Evolutionary conservation across 2,888 invertebrate genomes (phyloP), one percentile per base, ranked within the genome.

Genomic region (Teinopalpus imperialis): DNA sequence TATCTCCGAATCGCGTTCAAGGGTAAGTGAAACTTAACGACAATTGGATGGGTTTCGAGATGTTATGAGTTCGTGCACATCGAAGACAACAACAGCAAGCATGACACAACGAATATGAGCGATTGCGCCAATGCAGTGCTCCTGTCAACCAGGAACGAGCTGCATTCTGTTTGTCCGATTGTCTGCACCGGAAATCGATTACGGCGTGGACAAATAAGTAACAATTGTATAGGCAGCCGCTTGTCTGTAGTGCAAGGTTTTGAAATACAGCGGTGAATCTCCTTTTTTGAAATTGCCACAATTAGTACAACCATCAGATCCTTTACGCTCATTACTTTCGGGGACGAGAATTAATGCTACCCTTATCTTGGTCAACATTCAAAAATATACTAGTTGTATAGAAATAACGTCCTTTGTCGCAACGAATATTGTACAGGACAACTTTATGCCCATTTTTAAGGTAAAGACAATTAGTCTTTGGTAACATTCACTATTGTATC

Each of bases 251-350:
- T 69, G 69, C 52, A 61, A 61, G 49, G 64, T 69, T 43, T 59
- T 67, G 34, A 70, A 69, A 52, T 71, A 56, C 48, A 63, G 56
- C 56, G 60, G 59, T 51, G 72, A 78, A 69, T 51, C 69, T 31
- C 53, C 60, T 55, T 75, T 69, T 54, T 64, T 76, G 48, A 61
- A 63, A 63, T 60, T 76, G 57, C 54, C 63, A 53, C 56, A 56
- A 63, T 59, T 78, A 53, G 49, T 49, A 40, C 39, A 61, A 51
- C 72, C 68, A 60, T 66, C 71, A 44, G 66, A 74, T 54, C 73
- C 71, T 56, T 58, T 71, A 36, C 52, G 59, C 49, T 31, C 52
- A 49, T 55, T 61, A 51, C 49, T 59, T 43, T 36, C 47, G 45
- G 57, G 54, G 50, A 56, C 13, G 47, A 50, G 55, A 45, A 53